Evolutionary conservation across 2,113 vertebrate genomes (phyloP).

Genomic region (Mixornis gularis): DNA sequence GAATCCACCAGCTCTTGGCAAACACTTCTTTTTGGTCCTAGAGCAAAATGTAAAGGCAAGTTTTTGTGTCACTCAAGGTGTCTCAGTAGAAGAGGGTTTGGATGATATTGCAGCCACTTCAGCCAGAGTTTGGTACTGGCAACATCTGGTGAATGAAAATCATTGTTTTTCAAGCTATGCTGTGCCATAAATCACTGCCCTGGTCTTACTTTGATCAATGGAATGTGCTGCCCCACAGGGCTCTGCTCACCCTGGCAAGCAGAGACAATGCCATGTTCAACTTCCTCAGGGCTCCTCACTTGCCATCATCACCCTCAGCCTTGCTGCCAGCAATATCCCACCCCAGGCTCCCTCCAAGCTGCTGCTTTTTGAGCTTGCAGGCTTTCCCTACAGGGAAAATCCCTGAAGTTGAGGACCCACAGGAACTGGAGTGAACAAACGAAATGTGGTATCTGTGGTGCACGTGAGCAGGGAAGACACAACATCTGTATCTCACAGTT

Average conservation of each 20-base stretch:
- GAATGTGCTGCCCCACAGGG: not conserved
- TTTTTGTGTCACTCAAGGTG: not conserved
- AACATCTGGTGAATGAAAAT: not conserved
- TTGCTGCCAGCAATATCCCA: not conserved
- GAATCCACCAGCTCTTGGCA: not conserved
- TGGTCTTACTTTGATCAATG: not conserved
- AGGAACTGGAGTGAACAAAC: not conserved
- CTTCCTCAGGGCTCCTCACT: not conserved
- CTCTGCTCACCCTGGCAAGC: not conserved
- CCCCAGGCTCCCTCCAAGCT: not conserved
- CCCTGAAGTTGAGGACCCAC: not conserved
- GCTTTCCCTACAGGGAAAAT: not conserved
- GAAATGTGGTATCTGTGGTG: not conserved
- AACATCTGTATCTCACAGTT: not conserved
- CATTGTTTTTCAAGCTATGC: not conserved
- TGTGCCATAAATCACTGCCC: not conserved
- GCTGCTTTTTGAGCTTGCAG: not conserved
- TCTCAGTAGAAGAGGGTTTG: not conserved
- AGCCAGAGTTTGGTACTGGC: not conserved
- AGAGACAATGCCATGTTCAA: fast-evolving
- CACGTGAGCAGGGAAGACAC: not conserved
- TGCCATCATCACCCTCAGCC: not conserved
- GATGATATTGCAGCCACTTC: not conserved
- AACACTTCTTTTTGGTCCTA: not conserved
- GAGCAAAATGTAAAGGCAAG: not conserved